Conservation (phyloP, 2,888 invertebrate species). For the Macaria notata region DNA sequence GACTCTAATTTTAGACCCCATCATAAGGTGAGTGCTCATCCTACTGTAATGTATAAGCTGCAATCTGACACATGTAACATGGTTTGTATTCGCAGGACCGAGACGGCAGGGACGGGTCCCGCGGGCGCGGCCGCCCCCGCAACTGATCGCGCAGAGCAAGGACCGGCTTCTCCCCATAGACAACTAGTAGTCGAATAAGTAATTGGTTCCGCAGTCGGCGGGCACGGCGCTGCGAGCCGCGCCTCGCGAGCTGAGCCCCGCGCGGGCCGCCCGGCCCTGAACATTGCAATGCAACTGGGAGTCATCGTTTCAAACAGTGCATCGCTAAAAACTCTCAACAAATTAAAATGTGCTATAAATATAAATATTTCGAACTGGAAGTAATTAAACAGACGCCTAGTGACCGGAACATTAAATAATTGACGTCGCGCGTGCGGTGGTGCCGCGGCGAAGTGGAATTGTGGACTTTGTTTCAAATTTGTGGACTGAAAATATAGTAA, state of each 20-base stretch:
- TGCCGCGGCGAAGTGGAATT: conserved; percentile 65
- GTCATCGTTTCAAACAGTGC: conserved; percentile 80
- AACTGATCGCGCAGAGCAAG: conserved; percentile 68
- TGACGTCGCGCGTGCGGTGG: conserved; percentile 56
- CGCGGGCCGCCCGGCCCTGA: conserved; percentile 52
- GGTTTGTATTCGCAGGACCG: conserved; percentile 62
- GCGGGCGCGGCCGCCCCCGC: conserved; percentile 74
- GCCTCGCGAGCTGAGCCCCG: conserved; percentile 24
- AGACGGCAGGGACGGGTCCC: conserved; percentile 67
- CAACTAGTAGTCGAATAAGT: conserved; percentile 72
- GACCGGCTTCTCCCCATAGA: conserved; percentile 82
- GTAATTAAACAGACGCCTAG: conserved; percentile 76
- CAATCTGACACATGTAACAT: conserved; percentile 9
- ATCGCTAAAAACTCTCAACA: conserved; percentile 78
- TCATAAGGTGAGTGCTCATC: conserved; percentile 54
- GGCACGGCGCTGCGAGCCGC: conserved; percentile 56
- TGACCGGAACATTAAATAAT: conserved; percentile 75
- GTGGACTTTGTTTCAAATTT: conserved; percentile 81
- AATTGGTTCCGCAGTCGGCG: conserved; percentile 65
- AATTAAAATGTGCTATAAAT: conserved; percentile 77
- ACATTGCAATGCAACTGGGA: conserved; percentile 74
- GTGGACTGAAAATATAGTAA: conserved; percentile 80
- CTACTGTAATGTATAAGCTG: neutral
- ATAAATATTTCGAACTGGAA: conserved; percentile 73
- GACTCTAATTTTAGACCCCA: conserved; percentile 69